phyloP scores from a whole-genome alignment of 1,140 invertebrate species.

The Drosophila kurseongensis region DNA sequence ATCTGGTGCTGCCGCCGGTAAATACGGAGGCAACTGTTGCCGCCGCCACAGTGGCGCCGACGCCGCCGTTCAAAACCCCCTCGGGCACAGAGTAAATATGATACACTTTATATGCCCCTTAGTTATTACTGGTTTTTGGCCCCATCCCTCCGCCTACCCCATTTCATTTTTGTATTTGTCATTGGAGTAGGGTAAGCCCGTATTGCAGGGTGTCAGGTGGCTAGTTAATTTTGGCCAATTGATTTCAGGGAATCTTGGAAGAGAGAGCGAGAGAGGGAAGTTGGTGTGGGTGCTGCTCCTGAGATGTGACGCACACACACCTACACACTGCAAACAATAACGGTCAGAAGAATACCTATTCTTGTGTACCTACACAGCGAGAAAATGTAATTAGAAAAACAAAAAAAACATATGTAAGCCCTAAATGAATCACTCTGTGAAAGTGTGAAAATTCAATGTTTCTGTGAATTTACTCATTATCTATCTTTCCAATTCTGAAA shows the following conservation, averaged over 20 bases:
- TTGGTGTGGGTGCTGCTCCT: conserved; percentile 9
- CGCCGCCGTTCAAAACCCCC: conserved; percentile 87
- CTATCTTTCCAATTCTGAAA: too few species aligned
- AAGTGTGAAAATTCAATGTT: too few species aligned
- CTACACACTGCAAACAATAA: conserved; percentile 14
- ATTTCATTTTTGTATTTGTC: not conserved
- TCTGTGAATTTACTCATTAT: too few species aligned
- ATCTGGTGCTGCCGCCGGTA: conserved; percentile 94
- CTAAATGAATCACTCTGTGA: too few species aligned
- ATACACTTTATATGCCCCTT: conserved; percentile 20
- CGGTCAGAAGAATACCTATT: conserved; percentile 2
- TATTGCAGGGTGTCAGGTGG: not conserved
- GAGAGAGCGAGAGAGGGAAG: conserved; percentile 5
- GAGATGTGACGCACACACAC: conserved; percentile 4
- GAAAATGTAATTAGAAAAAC: not conserved
- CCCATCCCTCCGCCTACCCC: not conserved
- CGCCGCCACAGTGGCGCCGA: conserved; percentile 89
- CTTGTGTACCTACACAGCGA: not conserved
- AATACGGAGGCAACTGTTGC: conserved; percentile 90
- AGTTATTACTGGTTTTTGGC: conserved; percentile 8
- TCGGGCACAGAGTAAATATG: conserved; percentile 88
- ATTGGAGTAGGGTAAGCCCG: not conserved
- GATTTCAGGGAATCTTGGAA: conserved; percentile 15
- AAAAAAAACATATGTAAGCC: too few species aligned
- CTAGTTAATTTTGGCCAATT: conserved; percentile 18